Base-by-base conservation (phyloP, 2,797 vertebrate species). In the Botia kubotai region DNA sequence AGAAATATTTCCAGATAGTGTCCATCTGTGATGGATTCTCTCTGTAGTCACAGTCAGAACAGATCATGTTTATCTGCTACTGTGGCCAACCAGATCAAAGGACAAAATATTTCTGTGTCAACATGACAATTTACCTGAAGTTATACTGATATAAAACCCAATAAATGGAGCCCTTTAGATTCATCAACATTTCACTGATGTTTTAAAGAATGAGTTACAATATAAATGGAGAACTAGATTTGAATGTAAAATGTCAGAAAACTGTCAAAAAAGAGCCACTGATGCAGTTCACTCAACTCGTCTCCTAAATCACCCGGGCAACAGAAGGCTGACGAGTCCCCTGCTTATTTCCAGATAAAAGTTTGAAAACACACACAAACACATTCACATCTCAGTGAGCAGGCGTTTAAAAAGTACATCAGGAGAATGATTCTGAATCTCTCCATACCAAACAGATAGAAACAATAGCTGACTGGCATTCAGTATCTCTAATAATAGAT, bases 391-490 rank as follows among this genome's bases (percentile, higher is more conserved):
- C 82, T 78, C 52, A 36, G 85, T 81, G 57, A 89, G 39, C 23
- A 82, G 75, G 79, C 50, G 86, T 75, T 21, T 75, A 80, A 68
- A 78, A 80, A 70, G 43, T 39, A 78, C 52, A 68, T 66, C 67
- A 52, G 68, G 62, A 36, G 72, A 26, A 82, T 23, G 84, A 87
- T 63, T 82, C 81, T 88, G 87, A 88, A 84, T 78, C 80, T 82
- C 81, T 72, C 79, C 73, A 29, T n/a, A 75, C 87, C 88, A 86
- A 90, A 90, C 86, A 93, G 82, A 90, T 91, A 91, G 90, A 79
- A 89, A 89, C 89, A 90, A 88, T 91, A 92, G 89, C 92, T 85
- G 87, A 84, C 85, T 92, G 83, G 90, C 91, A 92, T 91, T 90
- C 2, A 5, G 33, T 5, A 2, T 2, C 33, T 36, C 33, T 36